Evolutionary conservation across 2,797 vertebrate genomes (phyloP).

Genomic region (Caiman crocodilus): DNA sequence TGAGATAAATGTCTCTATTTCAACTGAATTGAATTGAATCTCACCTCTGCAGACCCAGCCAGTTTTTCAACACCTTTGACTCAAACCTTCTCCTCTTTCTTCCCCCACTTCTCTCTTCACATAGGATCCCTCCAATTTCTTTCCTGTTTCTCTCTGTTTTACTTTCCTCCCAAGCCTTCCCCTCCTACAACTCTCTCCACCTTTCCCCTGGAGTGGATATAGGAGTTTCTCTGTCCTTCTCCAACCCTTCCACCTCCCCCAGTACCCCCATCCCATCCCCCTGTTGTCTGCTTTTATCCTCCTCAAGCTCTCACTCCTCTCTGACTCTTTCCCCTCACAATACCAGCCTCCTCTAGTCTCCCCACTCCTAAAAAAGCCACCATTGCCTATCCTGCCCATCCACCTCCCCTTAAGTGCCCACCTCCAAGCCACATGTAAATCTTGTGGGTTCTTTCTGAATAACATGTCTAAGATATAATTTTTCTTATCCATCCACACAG

Average conservation of each 20-base stretch:
- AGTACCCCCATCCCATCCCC: neutral
- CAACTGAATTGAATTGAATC: conserved; percentile 28
- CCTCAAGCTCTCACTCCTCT: neutral
- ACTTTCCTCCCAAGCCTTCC: neutral
- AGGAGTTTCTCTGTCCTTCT: neutral
- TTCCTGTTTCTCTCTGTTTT: too few relatives aligned
- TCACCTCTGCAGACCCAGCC: neutral
- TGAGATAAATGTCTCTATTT: neutral
- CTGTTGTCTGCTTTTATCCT: neutral
- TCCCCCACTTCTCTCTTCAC: neutral
- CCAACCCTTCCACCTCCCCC: neutral
- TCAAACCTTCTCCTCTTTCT: neutral
- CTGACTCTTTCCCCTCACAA: neutral
- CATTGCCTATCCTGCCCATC: neutral
- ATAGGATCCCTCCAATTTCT: neutral
- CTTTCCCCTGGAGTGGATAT: neutral
- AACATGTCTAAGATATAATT: rapidly evolving
- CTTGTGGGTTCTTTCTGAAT: neutral
- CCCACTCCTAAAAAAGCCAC: neutral
- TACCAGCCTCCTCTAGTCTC: neutral
- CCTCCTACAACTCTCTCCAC: neutral
- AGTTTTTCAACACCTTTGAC: too few relatives aligned
- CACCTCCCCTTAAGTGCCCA: neutral
- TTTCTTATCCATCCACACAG: neutral
- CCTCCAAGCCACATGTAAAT: neutral